Evolutionary conservation across 1,140 invertebrate genomes (phyloP), one percentile per base, ranked within the genome.

Genomic region (Aphidius gifuensis): DNA sequence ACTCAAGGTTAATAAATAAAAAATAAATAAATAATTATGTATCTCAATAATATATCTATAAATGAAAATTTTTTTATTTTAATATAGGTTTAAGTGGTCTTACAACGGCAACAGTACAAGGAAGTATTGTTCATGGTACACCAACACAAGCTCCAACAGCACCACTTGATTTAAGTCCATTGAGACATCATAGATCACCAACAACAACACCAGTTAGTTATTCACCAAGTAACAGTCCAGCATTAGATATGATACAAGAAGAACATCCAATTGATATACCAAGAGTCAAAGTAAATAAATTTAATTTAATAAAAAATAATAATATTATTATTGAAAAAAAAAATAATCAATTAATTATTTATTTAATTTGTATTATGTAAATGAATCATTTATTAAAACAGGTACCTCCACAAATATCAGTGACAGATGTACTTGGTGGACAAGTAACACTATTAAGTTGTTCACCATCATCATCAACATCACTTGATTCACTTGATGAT

Each of bases 201-300:
- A 77, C 78, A n/a, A 82, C 80, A 16, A 80, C 80, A 23, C 80
- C 80, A 45, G 79, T 82, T 6, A 81, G 77, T 72, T 81, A 82
- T 67, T 82, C 80, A 9, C 80, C 80, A 47, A 81, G 80, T 67
- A 81, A 81, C 58, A 85, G 88, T 69, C 85, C 88, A 58, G 87
- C 90, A 66, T 80, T 96, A 50, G 91, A 92, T 69, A 93, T 93
- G 85, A 94, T 95, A 50, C 90, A 92, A 73, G 92, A 95, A 72
- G 91, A 93, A 77, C 80, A 80, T 72, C 85, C 83, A 61, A 78
- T 83, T 39, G 83, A 84, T 62, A 80, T 83, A 62, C 73, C 77
- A 48, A 78, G 79, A 69, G 81, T 80, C 76, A 74, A 16, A 16
- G 16, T 16, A 16, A 16, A 16, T 16, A 16, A 16, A 16, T 16